Conservation (phyloP, 2,888 invertebrate species). For the Boloria euphrosyne region DNA sequence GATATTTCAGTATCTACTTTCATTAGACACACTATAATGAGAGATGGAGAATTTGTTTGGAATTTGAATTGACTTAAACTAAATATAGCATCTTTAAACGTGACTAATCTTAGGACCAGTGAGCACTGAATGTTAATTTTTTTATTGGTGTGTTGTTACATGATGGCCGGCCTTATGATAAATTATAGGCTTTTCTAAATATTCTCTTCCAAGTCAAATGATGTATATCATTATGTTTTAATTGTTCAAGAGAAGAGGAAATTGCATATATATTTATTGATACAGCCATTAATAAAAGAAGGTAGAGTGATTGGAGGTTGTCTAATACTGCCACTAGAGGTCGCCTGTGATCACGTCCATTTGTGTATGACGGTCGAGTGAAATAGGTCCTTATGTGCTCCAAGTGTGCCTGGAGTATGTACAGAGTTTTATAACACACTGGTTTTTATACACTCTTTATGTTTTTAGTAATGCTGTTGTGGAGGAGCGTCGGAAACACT, state of each 20-base stretch:
- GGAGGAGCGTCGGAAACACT: no score
- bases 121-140: conserved; percentile 18
- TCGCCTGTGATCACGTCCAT: conserved; percentile 44
- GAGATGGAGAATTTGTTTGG: background rate
- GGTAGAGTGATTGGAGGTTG: conserved; percentile 25
- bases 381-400: conserved; percentile 12
- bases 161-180: background rate
- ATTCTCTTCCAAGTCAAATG: background rate
- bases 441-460: no score
- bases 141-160: conserved; percentile 12
- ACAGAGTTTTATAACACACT: no score
- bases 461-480: no score
- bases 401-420: conserved; percentile 7
- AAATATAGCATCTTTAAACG: conserved; percentile 18
- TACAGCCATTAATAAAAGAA: conserved; percentile 6
- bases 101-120: conserved; percentile 20
- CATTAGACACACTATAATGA: no score
- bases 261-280: background rate
- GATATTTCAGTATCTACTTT: no score
- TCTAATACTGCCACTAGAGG: conserved; percentile 48
- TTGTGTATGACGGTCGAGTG: conserved; percentile 36
- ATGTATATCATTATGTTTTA: background rate
- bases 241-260: background rate
- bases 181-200: background rate
- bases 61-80: conserved; percentile 25